Evolutionary conservation across 1,140 invertebrate species (phyloP).

Genomic region (Eufriesea mexicana): DNA sequence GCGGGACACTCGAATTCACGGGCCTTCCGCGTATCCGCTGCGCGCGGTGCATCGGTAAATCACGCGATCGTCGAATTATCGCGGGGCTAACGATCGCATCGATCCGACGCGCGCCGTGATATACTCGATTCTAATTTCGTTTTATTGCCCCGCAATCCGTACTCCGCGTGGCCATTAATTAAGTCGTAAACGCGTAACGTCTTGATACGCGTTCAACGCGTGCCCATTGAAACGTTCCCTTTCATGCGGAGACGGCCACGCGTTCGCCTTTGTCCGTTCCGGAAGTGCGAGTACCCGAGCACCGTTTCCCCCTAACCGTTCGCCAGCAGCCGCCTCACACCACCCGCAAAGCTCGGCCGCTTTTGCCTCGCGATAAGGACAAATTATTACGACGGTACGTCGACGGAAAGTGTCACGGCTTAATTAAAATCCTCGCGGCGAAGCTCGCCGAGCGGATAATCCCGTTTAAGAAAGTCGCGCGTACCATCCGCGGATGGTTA

Average conservation of each 20-base stretch:
- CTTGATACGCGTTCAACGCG: background rate
- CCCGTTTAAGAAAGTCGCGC: slow-evolving; percentile 52
- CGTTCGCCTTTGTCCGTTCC: background rate
- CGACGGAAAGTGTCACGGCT: slow-evolving; percentile 61
- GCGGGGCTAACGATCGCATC: too few relatives aligned
- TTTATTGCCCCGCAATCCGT: slow-evolving; percentile 10
- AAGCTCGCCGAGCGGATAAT: slow-evolving; percentile 56
- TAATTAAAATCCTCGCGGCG: slow-evolving; percentile 64
- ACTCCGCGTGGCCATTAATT: background rate
- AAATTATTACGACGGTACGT: slow-evolving; percentile 65
- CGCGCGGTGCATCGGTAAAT: too few relatives aligned
- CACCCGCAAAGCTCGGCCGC: slow-evolving; percentile 54
- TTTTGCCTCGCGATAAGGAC: slow-evolving; percentile 53
- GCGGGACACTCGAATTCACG: slow-evolving; percentile 5
- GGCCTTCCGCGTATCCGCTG: background rate
- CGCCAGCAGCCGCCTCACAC: background rate
- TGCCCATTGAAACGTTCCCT: background rate
- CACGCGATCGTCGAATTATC: too few relatives aligned
- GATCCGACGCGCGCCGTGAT: background rate
- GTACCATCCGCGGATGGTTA: slow-evolving; percentile 32
- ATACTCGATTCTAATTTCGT: background rate
- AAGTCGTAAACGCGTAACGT: slow-evolving; percentile 17
- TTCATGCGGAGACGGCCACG: background rate
- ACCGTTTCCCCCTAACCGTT: background rate
- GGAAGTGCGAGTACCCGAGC: background rate